A percentile compares a stretch with the other conserved stretches of the same genome.
Evolutionary conservation across 2,113 vertebrate species (phyloP).

Genomic region (Paramisgurnus dabryanus): DNA sequence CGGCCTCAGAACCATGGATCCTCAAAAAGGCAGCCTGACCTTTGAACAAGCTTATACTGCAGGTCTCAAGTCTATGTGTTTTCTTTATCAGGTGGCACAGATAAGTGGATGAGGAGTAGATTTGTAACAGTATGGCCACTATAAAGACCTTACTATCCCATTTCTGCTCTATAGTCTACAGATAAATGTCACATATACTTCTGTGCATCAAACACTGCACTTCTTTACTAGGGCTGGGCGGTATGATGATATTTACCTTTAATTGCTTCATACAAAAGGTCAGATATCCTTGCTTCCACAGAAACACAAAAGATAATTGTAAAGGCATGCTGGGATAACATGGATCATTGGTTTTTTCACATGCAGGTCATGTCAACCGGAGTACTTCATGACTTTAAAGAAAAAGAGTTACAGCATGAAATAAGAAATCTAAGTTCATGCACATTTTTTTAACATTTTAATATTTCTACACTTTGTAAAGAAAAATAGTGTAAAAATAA

Average conservation of each 20-base stretch:
- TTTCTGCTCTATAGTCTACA: background rate
- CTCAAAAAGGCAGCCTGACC: constrained; percentile 13
- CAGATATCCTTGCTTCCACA: no score
- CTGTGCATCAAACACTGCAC: background rate
- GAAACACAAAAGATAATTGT: no score
- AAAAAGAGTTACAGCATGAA: no score
- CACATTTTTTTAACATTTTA: no score
- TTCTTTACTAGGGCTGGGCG: background rate
- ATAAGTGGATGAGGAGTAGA: constrained; percentile 45
- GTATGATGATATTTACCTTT: background rate
- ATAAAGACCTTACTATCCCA: constrained; percentile 4
- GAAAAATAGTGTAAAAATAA: no score
- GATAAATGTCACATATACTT: background rate
- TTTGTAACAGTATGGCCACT: constrained; percentile 2
- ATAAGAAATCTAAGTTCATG: no score
- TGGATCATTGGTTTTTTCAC: no score
- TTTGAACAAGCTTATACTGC: constrained; percentile 20
- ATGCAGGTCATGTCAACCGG: no score
- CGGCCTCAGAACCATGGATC: background rate
- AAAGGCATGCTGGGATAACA: no score
- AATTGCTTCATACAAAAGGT: no score
- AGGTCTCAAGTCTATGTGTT: constrained; percentile 19
- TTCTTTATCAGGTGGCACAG: constrained; percentile 40
- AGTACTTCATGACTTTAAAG: no score
- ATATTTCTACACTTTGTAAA: no score